Base-by-base conservation (phyloP, 2,113 vertebrate species). In the sheep (Ovis aries) region DNA sequence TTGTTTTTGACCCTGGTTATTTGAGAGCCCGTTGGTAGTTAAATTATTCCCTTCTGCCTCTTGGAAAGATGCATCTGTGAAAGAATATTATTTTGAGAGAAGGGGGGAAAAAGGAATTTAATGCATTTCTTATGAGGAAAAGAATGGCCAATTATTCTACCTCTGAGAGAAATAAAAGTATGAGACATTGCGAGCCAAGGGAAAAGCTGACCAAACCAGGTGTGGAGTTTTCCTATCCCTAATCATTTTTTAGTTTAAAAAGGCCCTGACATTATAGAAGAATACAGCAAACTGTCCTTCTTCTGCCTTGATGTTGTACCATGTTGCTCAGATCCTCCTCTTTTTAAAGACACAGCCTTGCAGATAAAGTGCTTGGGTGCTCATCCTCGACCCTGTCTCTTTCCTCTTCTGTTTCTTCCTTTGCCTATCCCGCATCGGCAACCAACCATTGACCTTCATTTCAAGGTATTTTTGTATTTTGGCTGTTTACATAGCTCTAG, bases 1-100 rank as follows among this genome's bases (percentile, higher is more conserved):
- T 94, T 95, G 60, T 57, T 93, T 60, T 97, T 97, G 86, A 90
- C 67, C 62, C 36, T 84, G 27, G 80, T 97, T 90, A 95, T 85
- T 88, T 90, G 67, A 84, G 55, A 83, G 86, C 45, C 78, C 1
- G 3, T 94, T 97, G 94, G 55, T 91, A 91, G 85, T 93, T 95
- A 89, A 96, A 93, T 91, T 90, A 89, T 94, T 91, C 64, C 29
- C 15, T 59, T 88, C 15, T 96, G 86, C 43, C 15, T 80, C 45
- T 17, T 55, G 29, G 52, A 90, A 90, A 52, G 53, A 36, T 86
- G 6, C 11, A 64, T 90, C 82, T 67, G 4, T 93, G 88, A 67
- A 91, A 60, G 43, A 83, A 50, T 19, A 27, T 71, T 21, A 40
- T 84, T 40, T 57, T 17, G 53, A 55, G 52, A 25, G 23, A 84